A percentile compares a stretch with the other conserved stretches of the same genome.
Evolutionary conservation across 1,140 invertebrate genomes (phyloP).

Genomic region (Holotrichia oblita): DNA sequence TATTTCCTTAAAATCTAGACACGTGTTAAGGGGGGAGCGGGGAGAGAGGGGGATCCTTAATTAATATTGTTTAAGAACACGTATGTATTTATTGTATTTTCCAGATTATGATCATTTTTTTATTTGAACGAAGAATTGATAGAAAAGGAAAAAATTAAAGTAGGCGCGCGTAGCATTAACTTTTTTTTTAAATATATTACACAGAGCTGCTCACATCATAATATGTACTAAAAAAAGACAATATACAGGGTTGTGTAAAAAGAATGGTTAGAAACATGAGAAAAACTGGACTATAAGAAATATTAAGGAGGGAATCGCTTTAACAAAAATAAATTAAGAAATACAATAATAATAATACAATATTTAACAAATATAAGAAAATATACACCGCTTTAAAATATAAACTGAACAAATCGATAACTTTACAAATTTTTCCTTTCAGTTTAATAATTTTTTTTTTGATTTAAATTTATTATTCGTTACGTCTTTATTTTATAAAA

Average conservation of each 20-base stretch:
- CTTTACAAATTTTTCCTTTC: conserved; percentile 15
- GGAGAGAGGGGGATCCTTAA: neutral
- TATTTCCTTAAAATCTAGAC: conserved; percentile 35
- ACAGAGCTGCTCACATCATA: too few relatives aligned
- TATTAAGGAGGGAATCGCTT: neutral
- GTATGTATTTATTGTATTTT: too few relatives aligned
- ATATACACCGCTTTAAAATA: neutral
- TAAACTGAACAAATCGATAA: neutral
- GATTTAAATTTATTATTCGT: too few relatives aligned
- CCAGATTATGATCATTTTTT: neutral
- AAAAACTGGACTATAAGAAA: neutral
- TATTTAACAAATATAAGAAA: conserved; percentile 20
- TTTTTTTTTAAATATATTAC: too few relatives aligned
- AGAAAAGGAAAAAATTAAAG: too few relatives aligned
- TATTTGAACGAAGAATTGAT: too few relatives aligned
- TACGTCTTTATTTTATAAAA: neutral
- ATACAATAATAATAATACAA: conserved; percentile 36
- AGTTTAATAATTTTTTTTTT: too few relatives aligned
- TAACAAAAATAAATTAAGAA: conserved; percentile 38
- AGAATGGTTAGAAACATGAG: too few relatives aligned
- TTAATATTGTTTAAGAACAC: too few relatives aligned
- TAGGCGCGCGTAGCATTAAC: too few relatives aligned
- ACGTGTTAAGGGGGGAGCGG: neutral
- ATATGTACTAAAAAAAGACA: too few relatives aligned
- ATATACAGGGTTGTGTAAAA: too few relatives aligned